Base-by-base conservation (phyloP, 2,888 invertebrate species). In the Galerucella nymphaeae region DNA sequence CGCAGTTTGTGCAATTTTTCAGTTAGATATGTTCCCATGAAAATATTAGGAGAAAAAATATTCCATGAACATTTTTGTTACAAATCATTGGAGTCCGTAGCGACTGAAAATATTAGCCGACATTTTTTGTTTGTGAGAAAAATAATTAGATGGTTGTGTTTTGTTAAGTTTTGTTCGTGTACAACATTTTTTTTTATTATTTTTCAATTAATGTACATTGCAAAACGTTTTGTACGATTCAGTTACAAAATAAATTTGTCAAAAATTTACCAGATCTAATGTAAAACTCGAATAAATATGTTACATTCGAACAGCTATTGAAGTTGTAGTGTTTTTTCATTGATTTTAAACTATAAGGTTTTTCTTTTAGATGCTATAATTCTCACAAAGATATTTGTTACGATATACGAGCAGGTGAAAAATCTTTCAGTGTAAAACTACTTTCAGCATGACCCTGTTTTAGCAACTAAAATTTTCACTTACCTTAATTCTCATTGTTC, bases 71-170 rank as follows among this genome's bases (percentile, higher is more conserved):
- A n/a, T 48, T 45, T 48, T 48, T 38, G 48, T 48, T 48, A 48
- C 48, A n/a, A n/a, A 18, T 53, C 18, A 53, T 53, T 10, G 10
- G 18, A 18, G 53, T 53, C 18, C 50, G 8, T 50, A 53, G 9
- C 11, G 53, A 18, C 53, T 53, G 53, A 53, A 38, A 18, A 18
- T 53, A 53, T 53, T 53, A 18, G 10, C n/a, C 2, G 11, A 53
- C 18, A 16, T 11, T 53, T 53, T 53, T 53, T 53, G 18, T 53
- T 53, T 53, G 18, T 53, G n/a, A 16, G 18, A 53, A 53, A 18
- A 53, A 16, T 18, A 16, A 18, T n/a, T 48, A n/a, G 48, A 53
- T 16, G 53, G 53, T 53, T 53, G 53, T 53, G 53, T 53, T 53
- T 53, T 53, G 14, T 45, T 45, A 45, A 45, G 45, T 45, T 45